phyloP scores from a whole-genome alignment of 2,888 invertebrate species.

The Drosophila lutescens region DNA sequence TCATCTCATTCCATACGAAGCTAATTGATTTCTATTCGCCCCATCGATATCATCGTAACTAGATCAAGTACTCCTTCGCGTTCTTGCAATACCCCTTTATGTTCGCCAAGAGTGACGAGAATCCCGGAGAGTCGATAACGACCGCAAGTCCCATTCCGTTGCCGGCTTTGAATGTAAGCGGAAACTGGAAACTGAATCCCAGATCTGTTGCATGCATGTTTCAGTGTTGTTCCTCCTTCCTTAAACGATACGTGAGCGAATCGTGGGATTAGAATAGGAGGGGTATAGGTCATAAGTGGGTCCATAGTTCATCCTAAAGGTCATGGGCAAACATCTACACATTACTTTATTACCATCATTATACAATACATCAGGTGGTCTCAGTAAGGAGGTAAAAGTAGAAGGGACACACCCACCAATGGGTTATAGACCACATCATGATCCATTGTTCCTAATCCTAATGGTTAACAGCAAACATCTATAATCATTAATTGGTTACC shows the following conservation, averaged over 20 bases:
- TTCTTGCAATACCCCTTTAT: constrained; percentile 88
- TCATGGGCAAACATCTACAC: too few species aligned
- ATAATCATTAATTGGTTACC: constrained; percentile 32
- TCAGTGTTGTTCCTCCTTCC: constrained; percentile 42
- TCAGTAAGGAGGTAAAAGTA: too few species aligned
- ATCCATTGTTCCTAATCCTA: not conserved
- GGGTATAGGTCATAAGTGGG: too few species aligned
- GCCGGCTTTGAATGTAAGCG: constrained; percentile 91
- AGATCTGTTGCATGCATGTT: constrained; percentile 43
- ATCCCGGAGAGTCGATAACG: constrained; percentile 86
- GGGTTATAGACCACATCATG: not conserved
- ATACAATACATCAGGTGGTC: too few species aligned
- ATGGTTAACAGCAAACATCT: constrained; percentile 1
- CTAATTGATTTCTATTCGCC: constrained; percentile 22
- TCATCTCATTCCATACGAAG: constrained; percentile 16
- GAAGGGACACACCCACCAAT: too few species aligned
- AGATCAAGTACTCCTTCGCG: constrained; percentile 92
- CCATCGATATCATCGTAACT: constrained; percentile 60
- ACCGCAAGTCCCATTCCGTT: constrained; percentile 87
- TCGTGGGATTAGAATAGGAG: too few species aligned
- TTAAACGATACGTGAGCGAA: not conserved
- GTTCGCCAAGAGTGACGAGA: constrained; percentile 87
- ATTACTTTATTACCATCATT: too few species aligned
- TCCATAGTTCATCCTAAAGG: too few species aligned
- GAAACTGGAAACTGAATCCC: constrained; percentile 33